Evolutionary conservation across 1,140 invertebrate genomes (phyloP).

Genomic region (Helicoverpa armigera): DNA sequence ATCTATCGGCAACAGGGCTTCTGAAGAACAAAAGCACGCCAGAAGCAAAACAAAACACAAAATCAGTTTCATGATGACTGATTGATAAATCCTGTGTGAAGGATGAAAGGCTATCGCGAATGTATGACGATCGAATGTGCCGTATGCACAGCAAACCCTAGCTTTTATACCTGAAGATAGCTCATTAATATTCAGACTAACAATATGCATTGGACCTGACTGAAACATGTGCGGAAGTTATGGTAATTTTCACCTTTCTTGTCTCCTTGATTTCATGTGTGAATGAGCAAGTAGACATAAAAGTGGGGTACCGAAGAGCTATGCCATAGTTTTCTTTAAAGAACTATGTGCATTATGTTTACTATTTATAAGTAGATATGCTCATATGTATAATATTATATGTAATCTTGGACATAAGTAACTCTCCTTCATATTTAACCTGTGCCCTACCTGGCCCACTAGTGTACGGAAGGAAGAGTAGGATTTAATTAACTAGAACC

Average conservation of each 20-base stretch:
- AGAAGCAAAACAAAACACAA: background rate
- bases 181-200: conserved; percentile 32
- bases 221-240: background rate
- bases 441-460: too few relatives aligned
- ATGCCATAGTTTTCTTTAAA: background rate
- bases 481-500: too few relatives aligned
- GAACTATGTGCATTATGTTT: too few relatives aligned
- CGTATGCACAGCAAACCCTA: too few relatives aligned
- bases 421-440: too few relatives aligned
- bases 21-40: background rate
- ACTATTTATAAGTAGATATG: too few relatives aligned
- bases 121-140: background rate
- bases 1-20: background rate
- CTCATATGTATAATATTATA: too few relatives aligned
- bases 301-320: background rate
- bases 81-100: too few relatives aligned
- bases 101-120: background rate
- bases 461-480: too few relatives aligned
- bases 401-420: too few relatives aligned
- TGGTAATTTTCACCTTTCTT: conserved; percentile 12
- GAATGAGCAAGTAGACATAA: background rate
- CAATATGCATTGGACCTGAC: background rate
- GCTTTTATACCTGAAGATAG: conserved; percentile 6
- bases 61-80: conserved; percentile 6
- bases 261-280: conserved; percentile 6